Evolutionary conservation across 1,140 invertebrate genomes (phyloP), one percentile per base, ranked within the genome.

Genomic region (Caenorhabditis remanei): DNA sequence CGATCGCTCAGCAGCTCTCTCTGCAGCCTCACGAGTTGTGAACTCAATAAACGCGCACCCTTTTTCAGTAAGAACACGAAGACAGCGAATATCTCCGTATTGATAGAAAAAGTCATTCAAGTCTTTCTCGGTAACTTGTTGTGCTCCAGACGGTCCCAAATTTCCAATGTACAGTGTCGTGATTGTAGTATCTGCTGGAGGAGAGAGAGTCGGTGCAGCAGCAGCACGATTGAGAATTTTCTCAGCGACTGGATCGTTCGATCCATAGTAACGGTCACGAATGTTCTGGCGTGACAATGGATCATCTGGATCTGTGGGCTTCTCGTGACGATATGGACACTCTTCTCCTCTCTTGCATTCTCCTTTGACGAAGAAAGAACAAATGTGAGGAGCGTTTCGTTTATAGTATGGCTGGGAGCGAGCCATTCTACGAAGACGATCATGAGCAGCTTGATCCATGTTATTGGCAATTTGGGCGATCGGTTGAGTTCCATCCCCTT

Each of bases 321-420:
- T 99, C 93, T 99, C 98, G 92, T 99, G 98, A 32, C 98, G 95
- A 93, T 99, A 99, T 0, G 98, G 98, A 94, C 98, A 99, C 93
- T 99, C 98, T 94, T 99, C 98, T 19, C 98, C 98, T 93, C 98
- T 94, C 92, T 98, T 96, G 93, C 98, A 99, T 93, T 99, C 98
- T 1, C 98, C 98, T 94, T 99, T 99, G 0, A 99, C 98, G 97
- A 98, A 99, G 93, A 99, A 99, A 0, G 97, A 99, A 93, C 98
- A 99, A 65, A 99, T 98, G 93, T 99, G 98, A 0, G 98, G 98
- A 90, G 97, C 94, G 92, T 99, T 99, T 79, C 98, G 94, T 92
- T 99, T 99, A 92, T 99, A 99, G 93, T 99, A 99, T 0, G 98
- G 98, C 56, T 97, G 96, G 19, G 97, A 99, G 56, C 98, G 94